A percentile compares a stretch with the other conserved stretches of the same genome.
Conservation (phyloP, 2,888 invertebrate species). For the Brachyptera risi region DNA sequence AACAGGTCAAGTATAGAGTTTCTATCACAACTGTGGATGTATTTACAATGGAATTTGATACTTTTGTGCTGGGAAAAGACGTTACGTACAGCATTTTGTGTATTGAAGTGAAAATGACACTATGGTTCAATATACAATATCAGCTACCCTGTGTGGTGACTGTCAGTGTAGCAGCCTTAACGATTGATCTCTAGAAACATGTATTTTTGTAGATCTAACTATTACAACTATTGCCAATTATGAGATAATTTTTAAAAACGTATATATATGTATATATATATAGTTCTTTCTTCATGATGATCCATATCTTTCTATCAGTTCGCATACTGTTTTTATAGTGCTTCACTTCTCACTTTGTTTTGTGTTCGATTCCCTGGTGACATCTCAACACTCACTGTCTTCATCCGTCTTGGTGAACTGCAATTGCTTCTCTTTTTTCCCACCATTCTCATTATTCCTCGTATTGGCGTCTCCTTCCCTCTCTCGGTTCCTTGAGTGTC, state of each 20-base stretch:
- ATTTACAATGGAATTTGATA: constrained; percentile 15
- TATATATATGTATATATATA: not conserved
- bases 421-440: constrained; percentile 24
- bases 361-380: too few relatives aligned
- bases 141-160: constrained; percentile 16
- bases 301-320: too few relatives aligned
- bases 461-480: not conserved
- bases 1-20: constrained; percentile 5
- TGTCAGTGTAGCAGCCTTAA: not conserved
- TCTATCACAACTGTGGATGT: constrained; percentile 11
- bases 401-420: constrained; percentile 21
- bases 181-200: not conserved
- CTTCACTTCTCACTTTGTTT: too few relatives aligned
- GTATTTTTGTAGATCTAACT: not conserved
- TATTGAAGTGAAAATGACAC: constrained; percentile 1
- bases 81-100: not conserved
- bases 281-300: too few relatives aligned
- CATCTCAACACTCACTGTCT: not conserved
- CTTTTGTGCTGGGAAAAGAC: constrained; percentile 10
- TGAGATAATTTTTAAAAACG: not conserved
- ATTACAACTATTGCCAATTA: not conserved
- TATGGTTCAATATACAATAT: constrained; percentile 1
- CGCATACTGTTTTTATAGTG: too few relatives aligned
- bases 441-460: not conserved
- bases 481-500: constrained; percentile 45